Evolutionary conservation across 1,140 invertebrate genomes (phyloP), one percentile per base, ranked within the genome.

Genomic region (Pristionchus pacificus): DNA sequence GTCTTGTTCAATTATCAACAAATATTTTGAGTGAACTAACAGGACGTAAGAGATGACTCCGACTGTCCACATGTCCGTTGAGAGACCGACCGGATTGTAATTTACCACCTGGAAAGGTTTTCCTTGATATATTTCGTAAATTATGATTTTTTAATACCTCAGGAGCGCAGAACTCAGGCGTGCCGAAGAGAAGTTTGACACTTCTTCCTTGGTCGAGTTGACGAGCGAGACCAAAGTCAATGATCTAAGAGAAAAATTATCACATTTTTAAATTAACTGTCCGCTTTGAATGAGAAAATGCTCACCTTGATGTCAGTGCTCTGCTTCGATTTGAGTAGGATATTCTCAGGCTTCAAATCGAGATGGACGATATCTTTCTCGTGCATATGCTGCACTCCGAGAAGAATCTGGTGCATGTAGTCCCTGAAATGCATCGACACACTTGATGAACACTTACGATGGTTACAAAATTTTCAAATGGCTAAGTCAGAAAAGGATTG

Each of bases 311-410:
- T 93, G 76, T 94, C 88, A 84, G 97, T 97, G 6, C 95, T 94
- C 33, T 91, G 90, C 84, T 92, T 91, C 65, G 93, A 93, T 28
- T 97, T 87, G 81, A 95, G 97, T 1, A 98, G 86, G 78, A 98
- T 95, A 84, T 98, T 98, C 86, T 98, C 95, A 15, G 95, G 95
- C 91, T 93, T 98, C 87, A 98, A 89, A 85, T 98, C 95, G 19
- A 98, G 87, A 88, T 98, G 94, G 30, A 97, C 85, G 74, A 98
- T 93, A 79, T 91, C 91, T 82, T 95, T 91, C 25, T 90, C 89
- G 82, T 98, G 96, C 82, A 98, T 95, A 81, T 95, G 98, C 77
- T 92, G 91, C 68, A 98, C 90, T 19, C 93, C 95, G 84, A 97
- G 93, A 84, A 93, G 96, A 77, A 98, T 97, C 86, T 98, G 95